Percentiles rank a stretch among this genome's conserved stretches.
These are phyloP conservation scores for Heliconius eleuchia DNA, from an alignment of 1,140 invertebrate species.

Conservation along the genomic window DNA sequence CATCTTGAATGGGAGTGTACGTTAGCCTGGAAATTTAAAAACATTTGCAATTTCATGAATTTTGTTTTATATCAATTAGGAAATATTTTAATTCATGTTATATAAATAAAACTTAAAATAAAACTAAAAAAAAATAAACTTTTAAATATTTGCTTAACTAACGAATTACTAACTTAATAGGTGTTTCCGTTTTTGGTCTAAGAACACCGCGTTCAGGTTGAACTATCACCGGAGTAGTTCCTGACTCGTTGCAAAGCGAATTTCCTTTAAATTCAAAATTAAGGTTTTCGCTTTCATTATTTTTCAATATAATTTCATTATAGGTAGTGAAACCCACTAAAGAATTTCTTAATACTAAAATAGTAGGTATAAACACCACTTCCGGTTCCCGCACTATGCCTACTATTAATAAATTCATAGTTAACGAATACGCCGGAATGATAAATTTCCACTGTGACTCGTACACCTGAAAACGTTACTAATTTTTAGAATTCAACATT, in stretches of 20 bases:
- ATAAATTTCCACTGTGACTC: conserved; percentile 73
- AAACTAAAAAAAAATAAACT: too few species aligned
- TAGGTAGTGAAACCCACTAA: conserved; percentile 64
- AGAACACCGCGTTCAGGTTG: conserved; percentile 61
- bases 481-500: not conserved
- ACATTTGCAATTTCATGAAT: not conserved
- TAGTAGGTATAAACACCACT: conserved; percentile 65
- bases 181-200: conserved; percentile 62
- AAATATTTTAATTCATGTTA: not conserved
- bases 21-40: conserved; percentile 54
- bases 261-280: conserved; percentile 74
- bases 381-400: conserved; percentile 69
- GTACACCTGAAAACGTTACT: conserved; percentile 50
- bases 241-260: conserved; percentile 68
- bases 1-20: conserved; percentile 70
- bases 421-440: conserved; percentile 54
- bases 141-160: not conserved
- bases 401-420: conserved; percentile 62
- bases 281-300: conserved; percentile 62
- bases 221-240: conserved; percentile 64
- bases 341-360: conserved; percentile 67
- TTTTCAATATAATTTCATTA: conserved; percentile 59
- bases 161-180: conserved; percentile 62
- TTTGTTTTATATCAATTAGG: not conserved
- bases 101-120: not conserved